These are phyloP conservation scores for Psilopsiagon aurifrons DNA, from an alignment of 2,113 vertebrate genomes.

Conservation along the genomic window DNA sequence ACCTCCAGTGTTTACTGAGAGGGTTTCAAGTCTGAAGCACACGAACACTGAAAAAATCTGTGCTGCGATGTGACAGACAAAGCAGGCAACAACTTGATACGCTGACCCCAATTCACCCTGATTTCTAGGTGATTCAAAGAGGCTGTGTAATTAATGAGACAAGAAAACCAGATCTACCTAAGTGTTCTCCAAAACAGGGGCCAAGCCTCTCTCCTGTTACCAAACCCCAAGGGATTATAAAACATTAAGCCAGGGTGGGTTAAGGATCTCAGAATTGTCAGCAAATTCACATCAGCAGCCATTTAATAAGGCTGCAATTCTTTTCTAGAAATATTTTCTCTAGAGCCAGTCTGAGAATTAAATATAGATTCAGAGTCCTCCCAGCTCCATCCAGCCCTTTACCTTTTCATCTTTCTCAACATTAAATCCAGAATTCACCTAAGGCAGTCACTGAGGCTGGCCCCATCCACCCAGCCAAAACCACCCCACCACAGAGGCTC, in stretches of 20 bases:
- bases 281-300: neutral
- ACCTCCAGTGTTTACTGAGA: neutral
- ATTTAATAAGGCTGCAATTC: neutral
- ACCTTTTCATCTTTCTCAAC: neutral
- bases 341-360: neutral
- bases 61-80: neutral
- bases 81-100: slow-evolving; percentile 4
- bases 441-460: neutral
- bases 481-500: too few species aligned
- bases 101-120: neutral
- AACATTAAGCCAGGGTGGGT: neutral
- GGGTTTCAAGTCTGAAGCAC: neutral
- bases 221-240: neutral
- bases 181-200: neutral
- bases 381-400: neutral
- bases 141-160: slow-evolving; percentile 26
- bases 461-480: neutral
- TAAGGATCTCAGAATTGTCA: neutral
- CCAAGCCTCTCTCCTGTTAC: slow-evolving; percentile 1
- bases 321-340: neutral
- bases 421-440: neutral
- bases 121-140: slow-evolving; percentile 45
- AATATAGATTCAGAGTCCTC: neutral
- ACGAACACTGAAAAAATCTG: neutral
- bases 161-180: slow-evolving; percentile 4